These are phyloP conservation scores for Hypomecis punctinalis DNA, from an alignment of 2,888 invertebrate species.

Conservation along the genomic window DNA sequence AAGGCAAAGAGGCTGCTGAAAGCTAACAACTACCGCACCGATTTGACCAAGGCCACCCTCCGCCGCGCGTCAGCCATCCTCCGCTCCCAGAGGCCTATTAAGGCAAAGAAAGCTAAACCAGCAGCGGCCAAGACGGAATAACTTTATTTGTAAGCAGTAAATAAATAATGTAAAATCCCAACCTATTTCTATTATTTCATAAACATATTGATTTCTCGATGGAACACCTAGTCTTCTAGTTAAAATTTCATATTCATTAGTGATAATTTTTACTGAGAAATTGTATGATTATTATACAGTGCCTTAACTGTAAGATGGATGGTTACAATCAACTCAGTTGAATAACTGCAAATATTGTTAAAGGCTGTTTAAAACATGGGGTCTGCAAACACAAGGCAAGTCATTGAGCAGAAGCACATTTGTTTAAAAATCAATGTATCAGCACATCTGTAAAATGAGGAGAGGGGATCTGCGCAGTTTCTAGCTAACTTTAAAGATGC, in stretches of 20 bases:
- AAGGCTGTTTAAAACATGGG: too few species aligned
- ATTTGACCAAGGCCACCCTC: conserved; percentile 94
- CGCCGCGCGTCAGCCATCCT: conserved; percentile 97
- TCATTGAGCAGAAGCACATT: too few species aligned
- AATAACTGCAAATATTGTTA: too few species aligned
- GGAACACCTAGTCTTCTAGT: not conserved
- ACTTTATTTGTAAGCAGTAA: conserved; percentile 78
- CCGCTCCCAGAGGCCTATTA: conserved; percentile 94
- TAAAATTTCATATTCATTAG: not conserved
- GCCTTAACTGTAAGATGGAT: too few species aligned
- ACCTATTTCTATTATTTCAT: conserved; percentile 45
- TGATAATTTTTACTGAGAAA: too few species aligned
- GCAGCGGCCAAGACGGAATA: conserved; percentile 93
- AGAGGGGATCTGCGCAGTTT: too few species aligned
- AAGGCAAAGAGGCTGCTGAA: conserved; percentile 93
- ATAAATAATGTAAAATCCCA: conserved; percentile 65
- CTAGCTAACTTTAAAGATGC: too few species aligned
- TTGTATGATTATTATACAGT: too few species aligned
- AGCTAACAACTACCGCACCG: conserved; percentile 94
- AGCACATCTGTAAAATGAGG: too few species aligned
- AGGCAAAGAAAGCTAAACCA: conserved; percentile 90
- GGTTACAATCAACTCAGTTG: too few species aligned
- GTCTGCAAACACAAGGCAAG: too few species aligned
- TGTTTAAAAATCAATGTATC: too few species aligned
- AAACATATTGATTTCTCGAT: not conserved